phyloP scores from a whole-genome alignment of 2,797 vertebrate genomes.

The Cuculus canorus region DNA sequence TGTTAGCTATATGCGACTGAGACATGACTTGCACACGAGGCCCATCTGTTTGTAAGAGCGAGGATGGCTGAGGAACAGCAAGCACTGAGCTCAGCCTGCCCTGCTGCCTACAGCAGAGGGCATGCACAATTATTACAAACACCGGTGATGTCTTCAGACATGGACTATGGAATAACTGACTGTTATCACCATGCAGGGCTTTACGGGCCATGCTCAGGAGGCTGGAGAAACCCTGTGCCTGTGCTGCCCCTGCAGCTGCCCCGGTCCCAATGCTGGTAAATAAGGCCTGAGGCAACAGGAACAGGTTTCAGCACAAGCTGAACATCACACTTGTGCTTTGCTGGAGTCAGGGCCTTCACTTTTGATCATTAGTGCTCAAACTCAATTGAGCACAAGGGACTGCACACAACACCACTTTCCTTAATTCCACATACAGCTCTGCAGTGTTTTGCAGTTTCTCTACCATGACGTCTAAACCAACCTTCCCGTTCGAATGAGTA shows the following conservation, averaged over 20 bases:
- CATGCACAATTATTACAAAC: not conserved
- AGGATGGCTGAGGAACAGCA: not conserved
- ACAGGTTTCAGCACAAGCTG: not conserved
- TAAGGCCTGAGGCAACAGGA: not conserved
- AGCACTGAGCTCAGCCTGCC: not conserved
- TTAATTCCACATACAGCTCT: not conserved
- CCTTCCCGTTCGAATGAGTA: not conserved
- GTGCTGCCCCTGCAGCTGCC: not conserved
- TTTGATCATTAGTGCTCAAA: not conserved
- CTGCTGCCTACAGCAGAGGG: not conserved
- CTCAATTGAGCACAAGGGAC: not conserved
- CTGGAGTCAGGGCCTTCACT: not conserved
- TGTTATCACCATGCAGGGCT: not conserved
- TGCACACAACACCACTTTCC: not conserved
- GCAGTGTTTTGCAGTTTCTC: not conserved
- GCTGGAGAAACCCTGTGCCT: not conserved
- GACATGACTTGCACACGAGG: not conserved
- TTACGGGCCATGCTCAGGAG: not conserved
- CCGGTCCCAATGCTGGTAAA: not conserved
- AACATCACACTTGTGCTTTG: not conserved
- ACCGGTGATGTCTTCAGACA: rapidly evolving
- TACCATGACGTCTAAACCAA: not conserved
- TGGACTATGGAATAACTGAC: not conserved
- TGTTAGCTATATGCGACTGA: slow-evolving; percentile 1
- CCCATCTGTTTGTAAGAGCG: slow-evolving; percentile 13